These are phyloP conservation scores for Aphis craccivora DNA, from an alignment of 1,140 invertebrate genomes.

Conservation along the genomic window DNA sequence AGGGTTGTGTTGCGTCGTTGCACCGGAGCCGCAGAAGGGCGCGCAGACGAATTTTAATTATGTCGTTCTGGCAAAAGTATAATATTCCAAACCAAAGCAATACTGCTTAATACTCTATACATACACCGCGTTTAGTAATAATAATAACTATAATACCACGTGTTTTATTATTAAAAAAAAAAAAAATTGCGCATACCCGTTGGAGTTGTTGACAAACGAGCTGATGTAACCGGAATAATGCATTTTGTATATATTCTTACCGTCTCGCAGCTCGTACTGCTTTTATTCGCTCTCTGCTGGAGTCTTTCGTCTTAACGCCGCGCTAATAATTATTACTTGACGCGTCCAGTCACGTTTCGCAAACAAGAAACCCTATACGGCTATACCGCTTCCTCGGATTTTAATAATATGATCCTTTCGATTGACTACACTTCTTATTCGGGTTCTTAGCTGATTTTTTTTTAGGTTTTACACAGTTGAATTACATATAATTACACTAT, in stretches of 20 bases:
- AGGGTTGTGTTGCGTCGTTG: constrained; percentile 22
- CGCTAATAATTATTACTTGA: not conserved
- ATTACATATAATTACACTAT: no score
- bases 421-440: not conserved
- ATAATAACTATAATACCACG: not conserved
- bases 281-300: not conserved
- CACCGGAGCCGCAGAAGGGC: not conserved
- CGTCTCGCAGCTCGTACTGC: not conserved
- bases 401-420: not conserved
- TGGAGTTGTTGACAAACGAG: not conserved
- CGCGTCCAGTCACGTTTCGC: constrained; percentile 18
- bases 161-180: not conserved
- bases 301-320: not conserved
- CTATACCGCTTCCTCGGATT: not conserved
- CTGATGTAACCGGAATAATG: not conserved
- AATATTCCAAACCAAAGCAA: not conserved
- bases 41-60: constrained; percentile 48
- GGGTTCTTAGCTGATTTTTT: not conserved
- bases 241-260: not conserved
- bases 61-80: not conserved
- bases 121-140: not conserved
- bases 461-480: no score
- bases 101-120: not conserved
- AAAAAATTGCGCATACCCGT: not conserved
- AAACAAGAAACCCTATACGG: not conserved